phyloP scores from a whole-genome alignment of 2,797 vertebrate species.

The Geotrypetes seraphini region DNA sequence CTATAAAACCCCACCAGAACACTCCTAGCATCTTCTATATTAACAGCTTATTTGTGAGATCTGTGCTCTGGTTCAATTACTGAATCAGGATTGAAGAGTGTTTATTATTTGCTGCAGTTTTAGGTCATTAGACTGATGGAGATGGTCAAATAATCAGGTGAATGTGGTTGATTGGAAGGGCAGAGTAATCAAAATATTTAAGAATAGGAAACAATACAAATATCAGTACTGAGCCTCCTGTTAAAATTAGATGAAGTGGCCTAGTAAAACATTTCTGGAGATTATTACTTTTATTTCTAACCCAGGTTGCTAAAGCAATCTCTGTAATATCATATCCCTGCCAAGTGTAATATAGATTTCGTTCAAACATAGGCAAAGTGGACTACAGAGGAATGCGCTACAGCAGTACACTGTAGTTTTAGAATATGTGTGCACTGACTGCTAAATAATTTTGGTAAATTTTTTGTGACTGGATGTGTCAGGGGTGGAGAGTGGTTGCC shows the following conservation, averaged over 20 bases:
- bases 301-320: slow-evolving; percentile 5
- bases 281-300: slow-evolving; percentile 6
- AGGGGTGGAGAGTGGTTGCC: too few relatives aligned
- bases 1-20: not conserved
- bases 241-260: slow-evolving; percentile 15
- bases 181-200: slow-evolving; percentile 21
- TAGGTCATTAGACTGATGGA: slow-evolving; percentile 15
- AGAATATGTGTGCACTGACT: too few relatives aligned
- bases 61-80: slow-evolving; percentile 4
- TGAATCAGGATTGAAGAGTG: slow-evolving; percentile 10
- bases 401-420: too few relatives aligned
- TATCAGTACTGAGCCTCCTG: slow-evolving; percentile 18
- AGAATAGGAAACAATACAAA: slow-evolving; percentile 21
- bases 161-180: slow-evolving; percentile 13
- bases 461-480: too few relatives aligned
- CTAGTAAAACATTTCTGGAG: slow-evolving; percentile 6
- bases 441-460: too few relatives aligned
- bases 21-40: slow-evolving; percentile 1
- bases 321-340: slow-evolving; percentile 2
- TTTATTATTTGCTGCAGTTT: slow-evolving; percentile 14
- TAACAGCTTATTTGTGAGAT: slow-evolving; percentile 5
- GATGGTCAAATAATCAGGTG: slow-evolving; percentile 19
- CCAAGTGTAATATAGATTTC: slow-evolving; percentile 3
- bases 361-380: slow-evolving; percentile 9
- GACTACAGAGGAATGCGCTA: too few relatives aligned